These are phyloP conservation scores for Clanis bilineata DNA, from an alignment of 2,888 invertebrate genomes.

Conservation along the genomic window DNA sequence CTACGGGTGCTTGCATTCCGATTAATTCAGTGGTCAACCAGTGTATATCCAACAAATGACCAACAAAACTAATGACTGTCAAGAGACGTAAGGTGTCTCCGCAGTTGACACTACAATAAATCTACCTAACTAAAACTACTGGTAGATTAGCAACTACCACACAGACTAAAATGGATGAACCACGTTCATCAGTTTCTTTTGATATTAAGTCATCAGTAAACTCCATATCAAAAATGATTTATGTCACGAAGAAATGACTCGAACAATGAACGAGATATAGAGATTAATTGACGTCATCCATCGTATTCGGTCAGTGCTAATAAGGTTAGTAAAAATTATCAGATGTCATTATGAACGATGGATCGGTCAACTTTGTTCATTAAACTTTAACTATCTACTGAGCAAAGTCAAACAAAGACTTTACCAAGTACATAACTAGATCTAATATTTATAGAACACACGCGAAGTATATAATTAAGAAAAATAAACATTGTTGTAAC, in stretches of 20 bases:
- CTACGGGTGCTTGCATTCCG: too few species aligned
- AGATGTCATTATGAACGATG: constrained; percentile 1
- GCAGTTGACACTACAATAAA: too few species aligned
- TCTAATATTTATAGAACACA: neutral
- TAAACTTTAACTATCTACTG: constrained; percentile 18
- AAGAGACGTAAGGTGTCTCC: too few species aligned
- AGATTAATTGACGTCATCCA: constrained; percentile 9
- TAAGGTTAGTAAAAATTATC: constrained; percentile 9
- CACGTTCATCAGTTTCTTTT: neutral
- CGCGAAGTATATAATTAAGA: neutral
- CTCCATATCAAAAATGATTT: neutral
- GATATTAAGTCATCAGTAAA: neutral
- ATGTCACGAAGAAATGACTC: neutral
- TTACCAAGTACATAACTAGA: neutral
- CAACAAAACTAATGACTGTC: too few species aligned
- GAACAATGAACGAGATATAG: constrained; percentile 2
- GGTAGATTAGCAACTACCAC: neutral
- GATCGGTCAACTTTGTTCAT: neutral
- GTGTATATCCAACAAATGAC: too few species aligned
- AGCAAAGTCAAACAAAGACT: neutral
- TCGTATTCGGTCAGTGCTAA: neutral
- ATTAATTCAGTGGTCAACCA: too few species aligned
- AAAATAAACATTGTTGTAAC: neutral
- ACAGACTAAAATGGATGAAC: neutral
- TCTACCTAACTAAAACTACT: too few species aligned